phyloP scores from a whole-genome alignment of 2,888 invertebrate genomes.

The Gnatocerus cornutus region DNA sequence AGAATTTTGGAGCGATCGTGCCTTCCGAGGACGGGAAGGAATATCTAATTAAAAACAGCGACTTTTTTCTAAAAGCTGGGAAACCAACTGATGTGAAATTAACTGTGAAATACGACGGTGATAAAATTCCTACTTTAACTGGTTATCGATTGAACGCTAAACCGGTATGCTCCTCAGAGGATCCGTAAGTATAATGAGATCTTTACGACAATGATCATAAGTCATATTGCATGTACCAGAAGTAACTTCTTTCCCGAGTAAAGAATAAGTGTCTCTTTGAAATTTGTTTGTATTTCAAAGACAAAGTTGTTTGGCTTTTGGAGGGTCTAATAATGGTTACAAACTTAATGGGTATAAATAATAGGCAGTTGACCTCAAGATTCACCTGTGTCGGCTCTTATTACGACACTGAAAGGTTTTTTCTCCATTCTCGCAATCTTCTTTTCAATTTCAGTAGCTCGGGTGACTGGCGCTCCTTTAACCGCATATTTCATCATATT shows the following conservation, averaged over 20 bases:
- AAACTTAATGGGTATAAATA: no score
- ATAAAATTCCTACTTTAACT: conserved; percentile 58
- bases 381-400: background rate
- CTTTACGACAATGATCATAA: background rate
- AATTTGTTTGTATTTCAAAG: no score
- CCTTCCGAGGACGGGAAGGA: conserved; percentile 50
- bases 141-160: conserved; percentile 64
- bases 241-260: no score
- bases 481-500: conserved; percentile 1
- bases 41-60: conserved; percentile 60
- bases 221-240: background rate
- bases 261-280: no score
- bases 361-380: background rate
- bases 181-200: conserved; percentile 54
- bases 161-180: conserved; percentile 60
- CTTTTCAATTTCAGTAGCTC: conserved; percentile 8
- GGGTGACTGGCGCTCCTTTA: background rate
- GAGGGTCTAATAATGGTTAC: no score
- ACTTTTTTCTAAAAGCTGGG: conserved; percentile 55
- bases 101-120: conserved; percentile 61
- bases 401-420: background rate
- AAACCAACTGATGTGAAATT: conserved; percentile 56
- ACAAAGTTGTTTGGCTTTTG: no score
- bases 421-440: background rate
- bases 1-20: conserved; percentile 51